A percentile compares a stretch with the other conserved stretches of the same genome.
Evolutionary conservation across 2,113 vertebrate genomes (phyloP).

Genomic region (Hippocampus zosterae): DNA sequence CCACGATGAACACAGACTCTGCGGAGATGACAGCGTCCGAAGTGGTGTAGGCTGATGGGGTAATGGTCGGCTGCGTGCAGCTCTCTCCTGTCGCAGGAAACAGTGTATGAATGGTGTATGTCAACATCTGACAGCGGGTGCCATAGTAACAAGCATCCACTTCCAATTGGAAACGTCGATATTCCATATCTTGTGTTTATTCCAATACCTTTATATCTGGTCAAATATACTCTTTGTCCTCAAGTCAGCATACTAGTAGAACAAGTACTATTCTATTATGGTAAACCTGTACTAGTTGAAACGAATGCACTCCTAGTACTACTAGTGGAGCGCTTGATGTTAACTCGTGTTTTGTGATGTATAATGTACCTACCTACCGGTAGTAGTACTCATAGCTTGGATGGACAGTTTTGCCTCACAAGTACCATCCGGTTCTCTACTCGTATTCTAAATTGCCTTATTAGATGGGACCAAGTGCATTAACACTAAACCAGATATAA

Average conservation of each 20-base stretch:
- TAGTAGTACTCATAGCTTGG: neutral
- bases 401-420: neutral
- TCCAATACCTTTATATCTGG: too few species aligned
- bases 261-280: too few species aligned
- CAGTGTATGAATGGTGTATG: neutral
- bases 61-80: slow-evolving; percentile 83
- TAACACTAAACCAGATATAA: neutral
- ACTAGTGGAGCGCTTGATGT: neutral
- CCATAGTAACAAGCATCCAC: neutral
- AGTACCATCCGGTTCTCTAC: neutral
- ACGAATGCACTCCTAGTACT: neutral
- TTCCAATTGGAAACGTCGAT: neutral
- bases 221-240: too few species aligned
- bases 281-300: neutral
- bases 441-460: neutral
- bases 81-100: slow-evolving; percentile 72
- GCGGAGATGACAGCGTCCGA: slow-evolving; percentile 88
- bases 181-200: neutral
- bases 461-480: neutral
- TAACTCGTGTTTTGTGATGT: neutral
- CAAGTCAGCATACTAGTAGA: too few species aligned
- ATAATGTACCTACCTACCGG: neutral
- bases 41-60: slow-evolving; percentile 88
- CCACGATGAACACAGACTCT: slow-evolving; percentile 88
- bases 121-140: too few species aligned